phyloP scores from a whole-genome alignment of 2,113 vertebrate species.

The Stigmatopora nigra region DNA sequence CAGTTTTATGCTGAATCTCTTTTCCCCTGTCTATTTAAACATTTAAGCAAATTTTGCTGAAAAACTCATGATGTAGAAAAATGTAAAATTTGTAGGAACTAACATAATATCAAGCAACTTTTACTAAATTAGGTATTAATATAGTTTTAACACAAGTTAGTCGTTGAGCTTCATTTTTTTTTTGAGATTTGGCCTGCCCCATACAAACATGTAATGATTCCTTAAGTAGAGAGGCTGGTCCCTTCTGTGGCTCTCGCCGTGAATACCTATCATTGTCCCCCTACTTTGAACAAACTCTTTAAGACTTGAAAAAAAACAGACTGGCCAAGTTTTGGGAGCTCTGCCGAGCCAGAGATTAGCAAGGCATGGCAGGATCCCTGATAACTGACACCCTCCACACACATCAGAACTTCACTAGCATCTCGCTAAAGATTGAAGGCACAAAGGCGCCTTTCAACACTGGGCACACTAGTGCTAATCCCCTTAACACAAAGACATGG shows the following conservation, averaged over 20 bases:
- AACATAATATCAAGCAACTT: no score
- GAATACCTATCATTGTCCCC: constrained; percentile 67
- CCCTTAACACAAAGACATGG: constrained; percentile 59
- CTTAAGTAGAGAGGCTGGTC: constrained; percentile 50
- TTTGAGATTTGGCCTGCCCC: constrained; percentile 7
- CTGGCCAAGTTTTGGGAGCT: constrained; percentile 69
- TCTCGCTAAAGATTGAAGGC: constrained; percentile 57
- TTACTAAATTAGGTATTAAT: background rate
- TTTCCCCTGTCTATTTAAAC: background rate
- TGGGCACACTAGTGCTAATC: constrained; percentile 62
- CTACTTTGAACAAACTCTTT: constrained; percentile 51
- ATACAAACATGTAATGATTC: constrained; percentile 25
- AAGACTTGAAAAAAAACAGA: constrained; percentile 45
- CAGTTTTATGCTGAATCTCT: background rate
- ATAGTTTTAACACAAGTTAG: constrained; percentile 4
- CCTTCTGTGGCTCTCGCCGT: constrained; percentile 50
- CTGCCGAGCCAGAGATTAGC: constrained; percentile 64
- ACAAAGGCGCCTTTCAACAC: constrained; percentile 64
- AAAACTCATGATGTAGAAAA: background rate
- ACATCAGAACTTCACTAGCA: constrained; percentile 58
- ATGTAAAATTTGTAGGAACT: background rate
- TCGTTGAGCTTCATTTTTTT: background rate
- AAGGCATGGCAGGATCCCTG: constrained; percentile 65
- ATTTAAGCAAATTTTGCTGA: background rate
- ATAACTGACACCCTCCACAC: constrained; percentile 71